A percentile compares a stretch with the other conserved stretches of the same genome.
These are phyloP conservation scores for Pandemis cinnamomeana DNA, from an alignment of 2,888 invertebrate genomes.

Conservation along the genomic window DNA sequence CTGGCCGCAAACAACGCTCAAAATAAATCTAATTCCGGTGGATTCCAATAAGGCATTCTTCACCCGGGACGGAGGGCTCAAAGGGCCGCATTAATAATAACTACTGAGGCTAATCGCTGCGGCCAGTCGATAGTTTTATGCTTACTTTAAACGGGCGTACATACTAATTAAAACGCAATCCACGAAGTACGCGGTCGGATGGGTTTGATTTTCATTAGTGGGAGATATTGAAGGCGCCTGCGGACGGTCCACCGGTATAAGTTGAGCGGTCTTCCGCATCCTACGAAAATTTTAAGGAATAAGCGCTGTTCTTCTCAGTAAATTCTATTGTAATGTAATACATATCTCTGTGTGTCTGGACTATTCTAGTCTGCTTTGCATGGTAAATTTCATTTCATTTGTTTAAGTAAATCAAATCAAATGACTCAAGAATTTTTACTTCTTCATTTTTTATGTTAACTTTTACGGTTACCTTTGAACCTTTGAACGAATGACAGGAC, in stretches of 20 bases:
- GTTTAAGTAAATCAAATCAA: no score
- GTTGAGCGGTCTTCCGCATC: no score
- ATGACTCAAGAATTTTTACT: no score
- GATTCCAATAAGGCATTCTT: constrained; percentile 27
- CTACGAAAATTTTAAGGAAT: no score
- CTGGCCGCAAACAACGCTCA: constrained; percentile 23
- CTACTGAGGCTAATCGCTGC: constrained; percentile 4
- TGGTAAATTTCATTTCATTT: no score
- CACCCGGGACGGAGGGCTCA: constrained; percentile 7
- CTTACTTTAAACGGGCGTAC: background rate
- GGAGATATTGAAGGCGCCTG: background rate
- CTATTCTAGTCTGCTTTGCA: no score
- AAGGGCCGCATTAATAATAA: constrained; percentile 35
- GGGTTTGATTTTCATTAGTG: background rate
- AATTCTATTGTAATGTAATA: no score
- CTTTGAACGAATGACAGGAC: no score
- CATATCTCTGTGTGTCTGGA: no score
- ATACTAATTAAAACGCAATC: constrained; percentile 3
- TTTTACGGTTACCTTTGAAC: no score
- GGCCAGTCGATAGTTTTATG: constrained; percentile 10
- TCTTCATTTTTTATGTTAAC: no score
- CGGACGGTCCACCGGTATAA: background rate
- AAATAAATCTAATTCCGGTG: constrained; percentile 22
- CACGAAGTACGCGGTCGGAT: background rate
- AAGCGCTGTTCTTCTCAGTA: no score